Evolutionary conservation across 2,797 vertebrate species (phyloP), one percentile per base, ranked within the genome.

Genomic region (Octomys mimax): DNA sequence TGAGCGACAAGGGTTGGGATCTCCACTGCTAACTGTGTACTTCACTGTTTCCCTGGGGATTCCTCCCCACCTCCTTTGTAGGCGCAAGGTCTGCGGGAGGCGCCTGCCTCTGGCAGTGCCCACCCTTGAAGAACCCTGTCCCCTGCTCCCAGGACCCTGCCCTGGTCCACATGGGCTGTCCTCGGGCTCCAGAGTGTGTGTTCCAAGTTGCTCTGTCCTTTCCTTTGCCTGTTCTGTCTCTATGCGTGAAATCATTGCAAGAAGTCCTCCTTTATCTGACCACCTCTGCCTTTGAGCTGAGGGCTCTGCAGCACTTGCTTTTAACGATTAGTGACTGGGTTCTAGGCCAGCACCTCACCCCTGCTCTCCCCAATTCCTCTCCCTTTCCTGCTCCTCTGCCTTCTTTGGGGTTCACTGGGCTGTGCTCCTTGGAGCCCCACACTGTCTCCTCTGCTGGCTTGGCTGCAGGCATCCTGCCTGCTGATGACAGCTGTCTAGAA

Each of bases 61-160:
- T 0, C n/a, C 1, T 33, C 33, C 81, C 12, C 0, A 26, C 28
- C 73, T 11, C 26, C 39, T 10, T 0, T 0, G n/a, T 62, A 1
- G n/a, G 5, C 24, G 13, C 33, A 31, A 66, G 36, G 83, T 12
- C 73, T 78, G 49, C 19, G 2, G 4, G 14, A 28, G 10, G 12
- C 4, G 64, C 4, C 0, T 11, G 11, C n/a, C n/a, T 71, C 70
- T 22, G 21, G 21, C n/a, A 21, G 70, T 5, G 21, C 9, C 10
- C 21, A 4, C n/a, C n/a, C 36, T 24, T 22, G 64, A 5, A 66
- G 64, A 28, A 33, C 10, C 64, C 7, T 1, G 10, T 3, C 62
- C 12, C 64, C 8, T 11, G 3, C 70, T 42, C n/a, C n/a, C 31
- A n/a, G 31, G 64, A 3, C 16, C 33, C 19, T 16, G 7, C 68